Evolutionary conservation across 2,888 invertebrate species (phyloP).

Genomic region (Octonoba sinensis): DNA sequence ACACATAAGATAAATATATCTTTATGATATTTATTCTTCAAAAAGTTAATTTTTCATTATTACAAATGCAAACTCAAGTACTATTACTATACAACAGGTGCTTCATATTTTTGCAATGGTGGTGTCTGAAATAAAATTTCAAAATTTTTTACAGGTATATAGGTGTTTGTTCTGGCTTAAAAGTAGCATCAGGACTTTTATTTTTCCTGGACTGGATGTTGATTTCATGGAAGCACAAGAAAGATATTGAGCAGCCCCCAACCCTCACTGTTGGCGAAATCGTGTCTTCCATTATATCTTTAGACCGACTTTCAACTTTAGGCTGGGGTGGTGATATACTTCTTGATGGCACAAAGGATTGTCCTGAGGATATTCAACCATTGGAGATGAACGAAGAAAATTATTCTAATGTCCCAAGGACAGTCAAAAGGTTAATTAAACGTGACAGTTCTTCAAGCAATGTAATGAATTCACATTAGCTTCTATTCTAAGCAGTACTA

Average conservation of each 20-base stretch:
- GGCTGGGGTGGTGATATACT: constrained; percentile 57
- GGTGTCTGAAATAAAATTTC: too few species aligned
- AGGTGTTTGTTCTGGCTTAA: constrained; percentile 89
- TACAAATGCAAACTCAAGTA: too few species aligned
- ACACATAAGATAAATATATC: too few species aligned
- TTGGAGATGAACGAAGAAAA: constrained; percentile 50
- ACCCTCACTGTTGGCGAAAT: constrained; percentile 77
- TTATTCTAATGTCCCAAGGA: constrained; percentile 21
- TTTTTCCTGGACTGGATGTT: constrained; percentile 92
- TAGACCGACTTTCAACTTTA: constrained; percentile 66
- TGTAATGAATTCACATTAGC: constrained; percentile 25
- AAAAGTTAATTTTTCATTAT: too few species aligned
- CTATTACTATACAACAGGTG: too few species aligned
- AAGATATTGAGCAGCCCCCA: constrained; percentile 74
- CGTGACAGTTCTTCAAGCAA: constrained; percentile 45
- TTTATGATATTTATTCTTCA: too few species aligned
- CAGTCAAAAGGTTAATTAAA: constrained; percentile 31
- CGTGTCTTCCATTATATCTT: constrained; percentile 71
- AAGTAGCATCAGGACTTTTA: constrained; percentile 86
- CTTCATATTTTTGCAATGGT: too few species aligned
- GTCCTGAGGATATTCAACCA: constrained; percentile 56
- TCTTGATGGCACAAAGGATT: constrained; percentile 38
- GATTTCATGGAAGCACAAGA: constrained; percentile 80
- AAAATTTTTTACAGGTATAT: constrained; percentile 79
- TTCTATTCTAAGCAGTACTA: constrained; percentile 18